Percentiles rank a stretch among this genome's conserved stretches.
phyloP scores from a whole-genome alignment of 2,113 vertebrate species.

The Chaetodon auriga region DNA sequence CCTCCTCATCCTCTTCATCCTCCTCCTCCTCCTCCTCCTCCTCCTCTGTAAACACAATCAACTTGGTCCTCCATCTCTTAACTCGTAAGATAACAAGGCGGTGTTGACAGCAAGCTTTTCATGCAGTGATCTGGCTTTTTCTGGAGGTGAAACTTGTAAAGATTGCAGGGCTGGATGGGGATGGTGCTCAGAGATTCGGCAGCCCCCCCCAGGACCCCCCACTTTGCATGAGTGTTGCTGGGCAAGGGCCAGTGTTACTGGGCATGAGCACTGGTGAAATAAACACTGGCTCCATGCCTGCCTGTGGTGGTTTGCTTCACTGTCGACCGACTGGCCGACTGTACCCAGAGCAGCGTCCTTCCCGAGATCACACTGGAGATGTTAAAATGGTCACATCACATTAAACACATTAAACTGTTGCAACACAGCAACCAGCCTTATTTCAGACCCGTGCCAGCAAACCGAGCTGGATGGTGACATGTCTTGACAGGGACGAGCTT shows the following conservation, averaged over 20 bases:
- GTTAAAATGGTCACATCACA: background rate
- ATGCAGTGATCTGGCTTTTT: background rate
- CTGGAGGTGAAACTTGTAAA: background rate
- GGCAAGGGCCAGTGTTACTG: slow-evolving; percentile 67
- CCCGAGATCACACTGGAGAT: background rate
- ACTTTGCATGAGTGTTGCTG: slow-evolving; percentile 72
- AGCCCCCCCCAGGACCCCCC: slow-evolving; percentile 53
- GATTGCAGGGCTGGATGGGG: slow-evolving; percentile 10
- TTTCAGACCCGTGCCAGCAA: background rate
- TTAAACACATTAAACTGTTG: background rate
- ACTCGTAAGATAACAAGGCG: slow-evolving; percentile 12
- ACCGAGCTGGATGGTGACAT: background rate
- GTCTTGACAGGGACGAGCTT: background rate
- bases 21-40: background rate
- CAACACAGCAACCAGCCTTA: background rate
- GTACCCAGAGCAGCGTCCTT: slow-evolving; percentile 6
- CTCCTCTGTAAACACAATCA: background rate
- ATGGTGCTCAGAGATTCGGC: slow-evolving; percentile 23
- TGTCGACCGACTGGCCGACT: slow-evolving; percentile 17
- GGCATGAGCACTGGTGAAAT: slow-evolving; percentile 59
- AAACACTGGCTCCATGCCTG: slow-evolving; percentile 67
- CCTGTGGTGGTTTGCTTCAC: slow-evolving; percentile 42
- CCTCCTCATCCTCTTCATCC: no score
- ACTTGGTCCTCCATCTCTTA: slow-evolving; percentile 5
- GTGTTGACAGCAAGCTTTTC: slow-evolving; percentile 31